Evolutionary conservation across 2,888 invertebrate species (phyloP).

Genomic region (Chloroclystis v-ata): DNA sequence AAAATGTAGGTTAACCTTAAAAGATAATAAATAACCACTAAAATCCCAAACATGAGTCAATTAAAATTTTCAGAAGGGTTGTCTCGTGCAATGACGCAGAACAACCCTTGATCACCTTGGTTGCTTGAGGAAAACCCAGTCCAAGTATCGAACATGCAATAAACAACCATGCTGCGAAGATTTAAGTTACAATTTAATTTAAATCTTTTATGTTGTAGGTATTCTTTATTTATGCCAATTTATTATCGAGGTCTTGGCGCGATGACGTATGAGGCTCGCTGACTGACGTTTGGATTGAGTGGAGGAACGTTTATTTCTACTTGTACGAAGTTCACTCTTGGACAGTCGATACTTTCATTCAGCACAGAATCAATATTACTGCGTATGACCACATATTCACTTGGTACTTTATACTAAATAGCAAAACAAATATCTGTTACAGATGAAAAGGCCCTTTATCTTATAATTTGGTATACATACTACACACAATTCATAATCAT

Average conservation of each 20-base stretch:
- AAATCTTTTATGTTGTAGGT: constrained; percentile 39
- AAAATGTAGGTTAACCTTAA: too few relatives aligned
- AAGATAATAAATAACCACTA: neutral
- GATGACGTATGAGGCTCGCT: constrained; percentile 24
- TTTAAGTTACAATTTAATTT: constrained; percentile 33
- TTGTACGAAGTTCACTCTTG: too few relatives aligned
- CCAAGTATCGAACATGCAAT: constrained; percentile 14
- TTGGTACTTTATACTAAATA: too few relatives aligned
- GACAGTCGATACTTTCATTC: too few relatives aligned
- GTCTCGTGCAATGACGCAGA: constrained; percentile 50
- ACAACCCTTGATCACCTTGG: constrained; percentile 56
- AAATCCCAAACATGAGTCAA: constrained; percentile 17
- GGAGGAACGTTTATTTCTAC: too few relatives aligned
- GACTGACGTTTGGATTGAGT: too few relatives aligned
- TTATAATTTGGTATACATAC: too few relatives aligned
- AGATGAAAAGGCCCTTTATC: too few relatives aligned
- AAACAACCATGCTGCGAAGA: constrained; percentile 30
- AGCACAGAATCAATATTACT: too few relatives aligned
- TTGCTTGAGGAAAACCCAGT: constrained; percentile 52
- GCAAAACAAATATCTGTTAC: too few relatives aligned
- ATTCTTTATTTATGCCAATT: constrained; percentile 28
- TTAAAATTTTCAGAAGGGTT: constrained; percentile 43
- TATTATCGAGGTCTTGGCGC: constrained; percentile 18
- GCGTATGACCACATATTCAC: too few relatives aligned
- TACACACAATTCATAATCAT: too few relatives aligned